A percentile compares a stretch with the other conserved stretches of the same genome.
These are phyloP conservation scores for Stercorarius parasiticus DNA, from an alignment of 2,113 vertebrate genomes.

Conservation along the genomic window DNA sequence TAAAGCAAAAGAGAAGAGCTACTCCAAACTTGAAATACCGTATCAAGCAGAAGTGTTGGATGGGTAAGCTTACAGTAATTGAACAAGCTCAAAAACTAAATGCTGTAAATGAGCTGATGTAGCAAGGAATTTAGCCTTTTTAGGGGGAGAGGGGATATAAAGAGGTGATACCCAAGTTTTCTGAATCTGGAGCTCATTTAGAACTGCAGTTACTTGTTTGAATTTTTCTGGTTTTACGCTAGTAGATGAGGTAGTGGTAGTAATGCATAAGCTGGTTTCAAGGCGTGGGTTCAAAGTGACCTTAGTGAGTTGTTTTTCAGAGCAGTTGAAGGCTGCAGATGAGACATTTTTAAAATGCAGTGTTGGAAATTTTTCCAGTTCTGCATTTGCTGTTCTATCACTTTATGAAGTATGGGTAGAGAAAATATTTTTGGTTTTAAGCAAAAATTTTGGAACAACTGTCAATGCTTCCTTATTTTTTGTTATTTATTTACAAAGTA, in stretches of 20 bases:
- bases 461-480: background rate
- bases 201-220: background rate
- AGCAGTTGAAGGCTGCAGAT: background rate
- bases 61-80: constrained; percentile 82
- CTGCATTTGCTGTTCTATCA: background rate
- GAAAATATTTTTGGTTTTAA: background rate
- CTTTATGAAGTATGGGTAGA: background rate
- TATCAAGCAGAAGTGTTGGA: constrained; percentile 98
- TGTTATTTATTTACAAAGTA: background rate
- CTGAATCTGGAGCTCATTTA: background rate
- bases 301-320: background rate
- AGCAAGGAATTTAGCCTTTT: background rate
- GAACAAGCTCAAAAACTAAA: background rate
- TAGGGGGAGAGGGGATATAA: background rate
- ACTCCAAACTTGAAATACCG: constrained; percentile 98
- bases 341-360: background rate
- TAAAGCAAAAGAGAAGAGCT: constrained; percentile 98
- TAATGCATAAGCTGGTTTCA: background rate
- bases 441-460: background rate
- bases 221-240: background rate
- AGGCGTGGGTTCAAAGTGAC: background rate
- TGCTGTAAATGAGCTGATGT: background rate
- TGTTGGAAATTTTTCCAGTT: background rate
- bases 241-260: background rate
- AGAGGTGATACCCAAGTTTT: background rate